A percentile compares a stretch with the other conserved stretches of the same genome.
Conservation (phyloP, 2,888 invertebrate species). For the Quadroppia sp. region DNA sequence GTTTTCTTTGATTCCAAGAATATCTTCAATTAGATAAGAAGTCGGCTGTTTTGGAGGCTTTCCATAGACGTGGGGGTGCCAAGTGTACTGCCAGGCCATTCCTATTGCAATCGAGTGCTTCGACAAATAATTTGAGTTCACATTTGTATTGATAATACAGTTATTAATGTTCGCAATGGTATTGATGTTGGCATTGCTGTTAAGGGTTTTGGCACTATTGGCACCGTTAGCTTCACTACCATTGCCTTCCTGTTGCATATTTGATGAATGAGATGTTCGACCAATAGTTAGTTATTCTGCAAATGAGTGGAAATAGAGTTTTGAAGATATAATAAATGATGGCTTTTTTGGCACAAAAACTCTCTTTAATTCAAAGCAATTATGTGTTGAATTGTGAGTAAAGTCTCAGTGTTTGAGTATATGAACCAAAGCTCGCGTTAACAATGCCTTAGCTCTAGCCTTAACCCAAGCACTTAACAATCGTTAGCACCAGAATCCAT, state of each 20-base stretch:
- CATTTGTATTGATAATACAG: background rate
- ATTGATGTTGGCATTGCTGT: background rate
- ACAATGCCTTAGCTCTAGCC: conserved; percentile 5
- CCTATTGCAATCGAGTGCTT: conserved; percentile 5
- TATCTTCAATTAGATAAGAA: conserved; percentile 80
- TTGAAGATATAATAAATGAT: conserved; percentile 25
- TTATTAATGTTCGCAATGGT: background rate
- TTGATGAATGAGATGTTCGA: background rate
- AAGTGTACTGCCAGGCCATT: too few species aligned
- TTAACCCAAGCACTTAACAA: conserved; percentile 26
- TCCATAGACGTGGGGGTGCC: conserved; percentile 87
- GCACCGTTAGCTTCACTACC: conserved; percentile 19
- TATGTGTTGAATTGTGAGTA: conserved; percentile 7
- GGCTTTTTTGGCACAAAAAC: conserved; percentile 33
- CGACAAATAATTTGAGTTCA: background rate
- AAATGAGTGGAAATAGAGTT: background rate
- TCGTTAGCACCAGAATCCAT: conserved; percentile 13
- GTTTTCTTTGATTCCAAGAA: conserved; percentile 62
- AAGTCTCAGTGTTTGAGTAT: background rate
- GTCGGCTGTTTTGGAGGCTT: conserved; percentile 76
- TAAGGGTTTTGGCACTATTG: background rate
- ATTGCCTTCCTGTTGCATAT: conserved; percentile 20
- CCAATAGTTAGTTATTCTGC: conserved; percentile 13
- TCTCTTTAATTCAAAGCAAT: conserved; percentile 10
- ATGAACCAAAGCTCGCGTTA: conserved; percentile 22